Evolutionary conservation across 1,140 invertebrate species (phyloP), one percentile per base, ranked within the genome.

Genomic region (Drosophila varians): DNA sequence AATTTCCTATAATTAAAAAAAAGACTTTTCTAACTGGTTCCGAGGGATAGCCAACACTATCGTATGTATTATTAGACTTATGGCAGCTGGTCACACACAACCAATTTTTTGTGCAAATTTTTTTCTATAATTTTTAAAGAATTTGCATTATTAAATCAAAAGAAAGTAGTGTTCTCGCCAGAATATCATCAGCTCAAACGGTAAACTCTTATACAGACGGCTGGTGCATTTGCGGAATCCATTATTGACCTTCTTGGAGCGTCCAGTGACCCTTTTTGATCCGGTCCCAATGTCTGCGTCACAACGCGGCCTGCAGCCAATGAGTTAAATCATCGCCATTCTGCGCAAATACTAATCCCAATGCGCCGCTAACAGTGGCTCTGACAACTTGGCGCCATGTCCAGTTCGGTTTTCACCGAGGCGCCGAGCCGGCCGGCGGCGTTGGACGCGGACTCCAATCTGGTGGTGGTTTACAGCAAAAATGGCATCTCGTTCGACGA

Each of bases 401-500:
- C 90, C 16, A 89, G 88, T 71, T 91, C 90, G 18, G 86, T 91
- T 19, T 91, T 91, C 34, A 82, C 68, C 45, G 90, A 91, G 52
- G 70, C 73, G 38, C 34, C 66, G 40, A 71, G 52, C 58, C 49
- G 76, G 25, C 68, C 73, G 56, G 77, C 56, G 51, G 68, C 69
- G 23, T 43, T 61, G 19, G 62, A 72, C 31, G 68, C 46, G 12
- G 86, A 89, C 48, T 88, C 82, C 23, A 90, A 91, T 36, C 89
- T 95, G 74, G 94, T 95, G 71, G 94, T 95, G 90, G 93, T 96
- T 80, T 94, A 95, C 80, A 94, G 94, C 80, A 94, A 95, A 91
- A 94, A 95, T 92, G 94, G 94, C 36, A 92, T 95, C 61, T 94
- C 94, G 40, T 93, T 95, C 19, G 95, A 96, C 90, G 93, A 94